phyloP scores from a whole-genome alignment of 2,888 invertebrate species.

The Drosophila kuntzei region DNA sequence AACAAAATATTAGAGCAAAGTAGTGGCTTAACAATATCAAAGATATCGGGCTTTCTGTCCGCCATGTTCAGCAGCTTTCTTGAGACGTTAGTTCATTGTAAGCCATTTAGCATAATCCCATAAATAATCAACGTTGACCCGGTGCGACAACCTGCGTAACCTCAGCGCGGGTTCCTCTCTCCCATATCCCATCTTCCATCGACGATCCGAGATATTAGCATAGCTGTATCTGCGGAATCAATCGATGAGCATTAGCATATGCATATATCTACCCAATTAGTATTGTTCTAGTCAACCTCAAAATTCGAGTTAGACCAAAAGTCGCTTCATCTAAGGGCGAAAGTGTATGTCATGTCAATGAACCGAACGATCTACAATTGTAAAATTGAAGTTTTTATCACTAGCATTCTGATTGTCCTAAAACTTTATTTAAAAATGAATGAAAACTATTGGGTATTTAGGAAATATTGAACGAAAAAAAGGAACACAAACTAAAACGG shows the following conservation, averaged over 20 bases:
- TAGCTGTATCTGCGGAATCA: conserved; percentile 46
- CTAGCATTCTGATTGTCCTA: neutral
- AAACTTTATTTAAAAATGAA: neutral
- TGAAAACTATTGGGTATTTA: neutral
- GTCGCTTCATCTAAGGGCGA: conserved; percentile 59
- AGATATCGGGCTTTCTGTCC: conserved; percentile 12
- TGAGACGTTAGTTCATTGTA: conserved; percentile 44
- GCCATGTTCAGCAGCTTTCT: conserved; percentile 4
- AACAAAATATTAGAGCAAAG: conserved; percentile 11
- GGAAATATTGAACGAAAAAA: neutral
- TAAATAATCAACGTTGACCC: conserved; percentile 68
- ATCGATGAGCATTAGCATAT: conserved; percentile 66
- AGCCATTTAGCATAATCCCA: conserved; percentile 69
- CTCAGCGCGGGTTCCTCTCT: conserved; percentile 19
- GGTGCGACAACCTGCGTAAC: conserved; percentile 51
- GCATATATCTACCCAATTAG: conserved; percentile 41
- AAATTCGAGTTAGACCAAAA: neutral
- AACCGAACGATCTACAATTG: conserved; percentile 34
- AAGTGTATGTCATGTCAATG: conserved; percentile 70
- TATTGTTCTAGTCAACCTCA: conserved; percentile 35
- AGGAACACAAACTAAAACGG: neutral
- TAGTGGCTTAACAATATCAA: conserved; percentile 3
- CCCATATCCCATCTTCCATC: neutral
- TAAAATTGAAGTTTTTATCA: neutral
- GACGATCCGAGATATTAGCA: conserved; percentile 43